Conservation (phyloP, 2,113 vertebrate species). For the Hymenochirus boettgeri region DNA sequence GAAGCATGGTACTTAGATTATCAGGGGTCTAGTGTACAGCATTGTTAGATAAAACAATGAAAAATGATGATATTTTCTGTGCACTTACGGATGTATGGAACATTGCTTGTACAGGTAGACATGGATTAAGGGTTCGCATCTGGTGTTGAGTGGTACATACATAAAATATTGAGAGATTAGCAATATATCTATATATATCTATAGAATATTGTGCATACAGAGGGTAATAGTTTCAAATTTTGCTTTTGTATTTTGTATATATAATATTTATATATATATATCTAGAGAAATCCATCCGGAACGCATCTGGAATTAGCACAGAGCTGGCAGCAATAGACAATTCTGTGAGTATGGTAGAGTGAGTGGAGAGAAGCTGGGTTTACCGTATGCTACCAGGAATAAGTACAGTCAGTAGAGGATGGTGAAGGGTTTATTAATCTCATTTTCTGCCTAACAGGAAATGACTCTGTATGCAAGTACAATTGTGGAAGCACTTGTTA, state of each 20-base stretch:
- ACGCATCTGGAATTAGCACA: neutral
- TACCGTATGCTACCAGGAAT: neutral
- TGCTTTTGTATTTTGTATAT: neutral
- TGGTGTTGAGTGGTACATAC: neutral
- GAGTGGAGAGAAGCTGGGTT: neutral
- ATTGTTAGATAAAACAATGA: too few species aligned
- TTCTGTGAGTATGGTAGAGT: neutral
- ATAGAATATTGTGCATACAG: neutral
- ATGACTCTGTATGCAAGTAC: constrained; percentile 4
- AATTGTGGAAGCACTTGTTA: neutral
- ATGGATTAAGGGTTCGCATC: too few species aligned
- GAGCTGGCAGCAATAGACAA: neutral
- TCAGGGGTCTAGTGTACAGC: too few species aligned
- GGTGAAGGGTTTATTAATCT: neutral
- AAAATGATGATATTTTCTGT: too few species aligned
- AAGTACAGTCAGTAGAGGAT: neutral
- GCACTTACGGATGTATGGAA: too few species aligned
- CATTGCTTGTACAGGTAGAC: neutral
- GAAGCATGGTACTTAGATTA: too few species aligned
- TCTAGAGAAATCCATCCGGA: neutral
- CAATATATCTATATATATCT: too few species aligned
- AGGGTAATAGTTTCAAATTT: neutral
- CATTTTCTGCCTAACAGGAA: constrained; percentile 15
- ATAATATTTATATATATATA: neutral
- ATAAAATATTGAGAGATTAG: too few species aligned